Evolutionary conservation across 2,888 invertebrate genomes (phyloP), one percentile per base, ranked within the genome.

Genomic region (Nomada goodeniana): DNA sequence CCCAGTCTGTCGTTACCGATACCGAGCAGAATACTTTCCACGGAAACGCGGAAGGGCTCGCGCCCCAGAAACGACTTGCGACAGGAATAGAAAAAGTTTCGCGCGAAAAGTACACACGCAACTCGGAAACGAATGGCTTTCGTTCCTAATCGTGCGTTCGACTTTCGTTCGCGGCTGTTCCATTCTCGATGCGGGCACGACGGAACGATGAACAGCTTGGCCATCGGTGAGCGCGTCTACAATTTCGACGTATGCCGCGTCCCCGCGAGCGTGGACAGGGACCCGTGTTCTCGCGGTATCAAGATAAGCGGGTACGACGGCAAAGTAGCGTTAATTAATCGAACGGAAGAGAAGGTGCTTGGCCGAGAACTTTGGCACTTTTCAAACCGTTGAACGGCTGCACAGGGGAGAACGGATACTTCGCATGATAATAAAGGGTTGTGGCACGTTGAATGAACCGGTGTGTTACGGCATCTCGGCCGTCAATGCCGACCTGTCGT

Each of bases 401-500:
- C 68, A 64, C 52, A 74, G 69, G 63, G 64, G 61, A 72, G 78
- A 77, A 4, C 15, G 29, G 47, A 29, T 26, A 52, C 60, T 71
- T 60, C 44, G 67, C 61, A 65, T 29, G 52, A 91, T 90, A 92
- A 92, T 89, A 90, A 87, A 72, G 85, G 86, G 86, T 90, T 89
- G 89, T 90, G 82, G 85, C 69, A 70, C 68, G 82, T 74, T 91
- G 90, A 91, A 91, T 89, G 91, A 87, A 88, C 87, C 86, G 88
- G 90, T 91, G 89, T 89, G 86, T 86, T 86, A 76, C 83, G 84
- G 78, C 85, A 87, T 85, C 68, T 72, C 85, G 83, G 73, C 87
- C 87, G 84, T 92, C 92, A 92, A 91, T 91, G 90, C 86, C 88
- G 88, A 91, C 88, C 91, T 91, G 91, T 91, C 91, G 91, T 86